Base-by-base conservation (phyloP, 1,140 invertebrate genomes). In the Maniola jurtina region DNA sequence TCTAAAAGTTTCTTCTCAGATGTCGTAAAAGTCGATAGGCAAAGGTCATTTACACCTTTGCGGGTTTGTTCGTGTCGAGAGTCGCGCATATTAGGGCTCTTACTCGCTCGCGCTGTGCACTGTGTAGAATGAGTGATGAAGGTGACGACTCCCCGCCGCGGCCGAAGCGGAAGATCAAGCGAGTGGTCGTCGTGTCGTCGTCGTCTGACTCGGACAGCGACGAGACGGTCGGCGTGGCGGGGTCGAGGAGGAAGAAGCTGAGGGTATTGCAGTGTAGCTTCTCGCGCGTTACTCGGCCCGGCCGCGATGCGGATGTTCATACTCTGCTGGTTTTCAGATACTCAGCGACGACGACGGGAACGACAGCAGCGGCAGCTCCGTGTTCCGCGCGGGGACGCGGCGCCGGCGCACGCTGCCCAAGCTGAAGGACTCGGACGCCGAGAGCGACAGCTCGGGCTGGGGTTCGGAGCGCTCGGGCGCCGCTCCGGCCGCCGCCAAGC, bases 41-140 rank as follows among this genome's bases (percentile, higher is more conserved):
- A 81, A 82, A 88, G 86, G 86, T 86, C 83, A 83, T 86, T 85
- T 86, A 86, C 84, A 88, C 84, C 83, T 88, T 87, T 83, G 80
- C 81, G 76, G 76, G 70, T 79, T 70, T 82, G 82, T 90, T 88
- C 86, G 87, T 90, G 87, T 90, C 87, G 80, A 74, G 79, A 68
- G 60, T 76, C 87, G 80, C 76, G 80, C 70, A 60, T 75, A 80
- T 59, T 81, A 72, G 82, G 73, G 67, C 69, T 75, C 13, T 64
- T 66, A 71, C 66, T 71, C 56, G 48, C 70, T 50, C 66, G 74
- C 71, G 66, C 65, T 82, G 78, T 80, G 81, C 80, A 81, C 73
- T 64, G 75, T 68, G 58, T 68, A 79, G 55, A 40, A 90, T 90
- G 88, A 90, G 84, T 72, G 86, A 88, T 55, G 88, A 90, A 47